Base-by-base conservation (phyloP, 2,113 vertebrate species). In the Tetrax tetrax region DNA sequence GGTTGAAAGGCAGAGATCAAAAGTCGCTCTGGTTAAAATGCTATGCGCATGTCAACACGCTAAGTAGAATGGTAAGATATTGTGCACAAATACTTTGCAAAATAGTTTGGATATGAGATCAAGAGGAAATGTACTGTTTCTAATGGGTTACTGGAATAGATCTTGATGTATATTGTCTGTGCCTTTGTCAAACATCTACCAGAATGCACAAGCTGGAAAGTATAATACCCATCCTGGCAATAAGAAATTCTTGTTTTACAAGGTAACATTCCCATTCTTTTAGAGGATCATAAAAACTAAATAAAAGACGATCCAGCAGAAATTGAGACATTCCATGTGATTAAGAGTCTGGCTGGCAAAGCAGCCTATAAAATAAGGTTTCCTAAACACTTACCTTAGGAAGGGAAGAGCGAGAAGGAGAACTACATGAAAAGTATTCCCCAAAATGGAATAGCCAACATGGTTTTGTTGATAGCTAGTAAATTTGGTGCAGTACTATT, bases 1-100 rank as follows among this genome's bases (percentile, higher is more conserved):
- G 79, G 83, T 63, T 80, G 74, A 92, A 96, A 94, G 43, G 51
- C 83, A 83, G 65, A 92, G 94, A 94, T 95, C 94, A 92, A 70
- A 94, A 90, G 84, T 94, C 85, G 33, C 74, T 89, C 95, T 91
- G 82, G 89, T 95, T 89, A 81, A 93, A 94, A 87, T 91, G 78
- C 76, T 83, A 60, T 29, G 16, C 43, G 16, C 65, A 68, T 80
- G 69, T 96, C 76, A 90, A 56, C 75, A 43, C 53, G 82, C 50
- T 38, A 72, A 61, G 57, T 19, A 63, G 87, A 83, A 77, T 33
- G n/a, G 72, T 54, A 57, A 72, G 10, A 56, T 17, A 3, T 87
- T 93, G 83, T 80, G 50, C 63, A 68, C 56, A 89, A 91, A 89
- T 51, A 53, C 65, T 64, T 78, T 64, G 35, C 53, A 87, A 89